Conservation (phyloP, 2,888 invertebrate species). For the Habrosyne pyritoides region DNA sequence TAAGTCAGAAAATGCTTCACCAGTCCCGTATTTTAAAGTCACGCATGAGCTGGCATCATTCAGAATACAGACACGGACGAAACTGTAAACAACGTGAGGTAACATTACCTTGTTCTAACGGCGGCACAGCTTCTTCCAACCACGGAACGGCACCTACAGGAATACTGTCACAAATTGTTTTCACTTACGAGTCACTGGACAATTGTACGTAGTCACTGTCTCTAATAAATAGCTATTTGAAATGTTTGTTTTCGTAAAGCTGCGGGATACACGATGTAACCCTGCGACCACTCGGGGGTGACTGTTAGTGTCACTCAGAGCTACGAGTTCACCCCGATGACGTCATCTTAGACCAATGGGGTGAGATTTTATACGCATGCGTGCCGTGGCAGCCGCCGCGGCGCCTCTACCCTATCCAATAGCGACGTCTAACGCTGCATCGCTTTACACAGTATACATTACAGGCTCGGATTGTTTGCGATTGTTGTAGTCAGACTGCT, state of each 20-base stretch:
- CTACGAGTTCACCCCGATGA: constrained; percentile 80
- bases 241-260: constrained; percentile 66
- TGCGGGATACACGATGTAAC: constrained; percentile 54
- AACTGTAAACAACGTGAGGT: constrained; percentile 63
- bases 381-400: constrained; percentile 71
- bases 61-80: constrained; percentile 55
- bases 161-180: not conserved
- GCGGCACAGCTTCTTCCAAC: constrained; percentile 15
- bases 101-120: constrained; percentile 42
- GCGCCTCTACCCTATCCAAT: constrained; percentile 62
- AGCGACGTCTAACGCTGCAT: constrained; percentile 41
- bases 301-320: constrained; percentile 79
- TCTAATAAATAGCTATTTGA: constrained; percentile 44
- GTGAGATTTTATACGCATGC: constrained; percentile 72
- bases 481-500: constrained; percentile 30
- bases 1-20: not conserved
- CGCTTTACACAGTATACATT: constrained; percentile 53
- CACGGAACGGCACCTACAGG: not conserved
- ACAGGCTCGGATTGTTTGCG: constrained; percentile 53
- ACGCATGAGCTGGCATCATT: constrained; percentile 59
- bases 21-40: constrained; percentile 25
- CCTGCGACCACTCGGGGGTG: constrained; percentile 72
- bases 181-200: constrained; percentile 47
- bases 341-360: constrained; percentile 81
- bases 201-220: constrained; percentile 41